Evolutionary conservation across 2,113 vertebrate genomes (phyloP).

Genomic region (Synchiropus splendidus): DNA sequence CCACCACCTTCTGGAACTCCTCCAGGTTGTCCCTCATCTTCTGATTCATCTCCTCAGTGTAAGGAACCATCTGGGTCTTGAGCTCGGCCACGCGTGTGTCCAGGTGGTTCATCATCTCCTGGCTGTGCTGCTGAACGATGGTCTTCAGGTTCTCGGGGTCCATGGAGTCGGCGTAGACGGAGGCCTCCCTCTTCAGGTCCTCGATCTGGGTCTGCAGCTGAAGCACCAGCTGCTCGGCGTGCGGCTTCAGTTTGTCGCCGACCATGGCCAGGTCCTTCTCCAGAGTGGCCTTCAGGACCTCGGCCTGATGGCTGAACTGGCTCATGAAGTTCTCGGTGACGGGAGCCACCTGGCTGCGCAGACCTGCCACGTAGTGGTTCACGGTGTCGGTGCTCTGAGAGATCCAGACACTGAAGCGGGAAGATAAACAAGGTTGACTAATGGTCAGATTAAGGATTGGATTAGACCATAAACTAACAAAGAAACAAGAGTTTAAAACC

Average conservation of each 20-base stretch:
- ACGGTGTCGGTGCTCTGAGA: conserved; percentile 21
- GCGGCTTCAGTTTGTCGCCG: conserved; percentile 18
- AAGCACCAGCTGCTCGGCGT: conserved; percentile 49
- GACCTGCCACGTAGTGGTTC: conserved; percentile 16
- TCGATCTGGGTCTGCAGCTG: conserved; percentile 68
- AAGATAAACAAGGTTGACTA: not conserved
- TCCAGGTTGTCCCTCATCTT: conserved; percentile 43
- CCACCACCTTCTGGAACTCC: conserved; percentile 47
- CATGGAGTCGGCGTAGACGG: conserved; percentile 32
- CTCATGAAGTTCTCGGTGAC: conserved; percentile 22
- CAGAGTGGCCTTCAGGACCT: conserved; percentile 37
- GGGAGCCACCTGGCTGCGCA: conserved; percentile 26
- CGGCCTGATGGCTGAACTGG: conserved; percentile 34
- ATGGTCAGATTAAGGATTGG: too few relatives aligned
- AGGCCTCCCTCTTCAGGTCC: conserved; percentile 55
- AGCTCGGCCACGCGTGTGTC: conserved; percentile 23
- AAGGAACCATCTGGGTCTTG: conserved; percentile 41
- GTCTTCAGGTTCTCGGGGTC: conserved; percentile 28
- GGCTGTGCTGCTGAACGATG: conserved; percentile 22
- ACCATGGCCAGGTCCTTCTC: conserved; percentile 27
- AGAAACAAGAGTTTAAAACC: too few relatives aligned
- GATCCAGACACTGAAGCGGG: conserved; percentile 19
- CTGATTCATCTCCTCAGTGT: conserved; percentile 30
- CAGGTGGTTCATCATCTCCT: conserved; percentile 34
- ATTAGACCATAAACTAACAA: too few relatives aligned